Conservation (phyloP, 1,140 invertebrate genomes). For the Rhynchophorus ferrugineus region DNA sequence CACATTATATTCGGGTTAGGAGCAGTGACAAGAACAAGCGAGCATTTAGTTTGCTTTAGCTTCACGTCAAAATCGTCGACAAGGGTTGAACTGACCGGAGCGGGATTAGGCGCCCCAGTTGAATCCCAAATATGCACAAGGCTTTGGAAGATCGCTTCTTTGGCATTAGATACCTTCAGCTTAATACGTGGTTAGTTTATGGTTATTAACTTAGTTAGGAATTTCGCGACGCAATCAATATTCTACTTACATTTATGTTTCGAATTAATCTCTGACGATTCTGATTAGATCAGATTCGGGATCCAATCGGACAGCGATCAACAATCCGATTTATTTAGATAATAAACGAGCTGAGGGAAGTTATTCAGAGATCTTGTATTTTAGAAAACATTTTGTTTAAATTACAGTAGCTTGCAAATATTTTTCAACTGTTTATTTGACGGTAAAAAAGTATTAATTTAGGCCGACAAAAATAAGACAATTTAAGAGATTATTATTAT, state of each 20-base stretch:
- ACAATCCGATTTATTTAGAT: too few relatives aligned
- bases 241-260: background rate
- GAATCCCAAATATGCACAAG: conserved; percentile 8
- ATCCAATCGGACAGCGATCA: too few relatives aligned
- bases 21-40: background rate
- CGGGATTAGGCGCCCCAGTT: background rate
- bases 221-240: background rate
- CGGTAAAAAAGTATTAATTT: too few relatives aligned
- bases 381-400: too few relatives aligned
- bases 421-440: too few relatives aligned
- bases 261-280: background rate
- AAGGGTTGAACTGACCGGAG: conserved; percentile 4
- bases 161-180: conserved; percentile 7
- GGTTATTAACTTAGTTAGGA: conserved; percentile 8
- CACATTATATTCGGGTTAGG: background rate
- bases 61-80: conserved; percentile 5
- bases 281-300: too few relatives aligned
- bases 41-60: conserved; percentile 4
- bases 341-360: too few relatives aligned
- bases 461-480: too few relatives aligned
- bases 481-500: too few relatives aligned
- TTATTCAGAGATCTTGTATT: too few relatives aligned
- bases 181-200: conserved; percentile 9
- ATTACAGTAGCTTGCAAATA: too few relatives aligned
- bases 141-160: conserved; percentile 4